Percentiles rank a stretch among this genome's conserved stretches.
These are phyloP conservation scores for Pseudois nayaur DNA, from an alignment of 2,113 vertebrate genomes.

Conservation along the genomic window DNA sequence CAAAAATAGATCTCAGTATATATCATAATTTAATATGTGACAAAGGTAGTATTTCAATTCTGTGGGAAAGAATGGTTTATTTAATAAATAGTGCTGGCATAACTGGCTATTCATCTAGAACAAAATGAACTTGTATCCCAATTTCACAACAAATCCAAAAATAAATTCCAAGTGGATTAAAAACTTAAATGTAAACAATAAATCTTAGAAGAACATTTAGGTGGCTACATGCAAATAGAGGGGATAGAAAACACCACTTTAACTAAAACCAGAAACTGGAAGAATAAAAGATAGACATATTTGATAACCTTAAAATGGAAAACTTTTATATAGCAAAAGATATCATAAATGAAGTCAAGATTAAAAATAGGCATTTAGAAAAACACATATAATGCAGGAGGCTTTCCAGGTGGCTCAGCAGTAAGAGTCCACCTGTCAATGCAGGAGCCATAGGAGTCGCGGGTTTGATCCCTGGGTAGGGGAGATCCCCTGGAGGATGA, in stretches of 20 bases:
- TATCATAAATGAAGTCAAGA: neutral
- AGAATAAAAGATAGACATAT: neutral
- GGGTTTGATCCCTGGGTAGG: neutral
- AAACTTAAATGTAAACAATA: constrained; percentile 44
- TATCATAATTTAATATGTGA: constrained; percentile 75
- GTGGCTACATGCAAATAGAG: neutral
- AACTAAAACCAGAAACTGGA: neutral
- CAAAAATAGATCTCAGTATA: constrained; percentile 71
- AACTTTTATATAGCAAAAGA: constrained; percentile 1
- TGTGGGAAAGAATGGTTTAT: constrained; percentile 64
- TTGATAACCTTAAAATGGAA: neutral
- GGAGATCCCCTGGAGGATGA: neutral
- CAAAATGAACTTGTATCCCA: constrained; percentile 61
- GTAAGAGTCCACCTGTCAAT: neutral
- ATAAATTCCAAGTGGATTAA: constrained; percentile 59
- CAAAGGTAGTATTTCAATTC: constrained; percentile 71
- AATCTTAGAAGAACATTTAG: constrained; percentile 14
- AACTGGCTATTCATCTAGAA: constrained; percentile 59
- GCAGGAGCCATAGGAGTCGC: neutral
- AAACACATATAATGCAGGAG: neutral
- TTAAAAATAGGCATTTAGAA: constrained; percentile 16
- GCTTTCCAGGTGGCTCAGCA: neutral
- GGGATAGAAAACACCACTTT: neutral
- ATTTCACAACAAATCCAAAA: constrained; percentile 56
- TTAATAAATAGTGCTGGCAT: constrained; percentile 62